Base-by-base conservation (phyloP, 2,888 invertebrate species). In the Acanthoscelides obtectus region DNA sequence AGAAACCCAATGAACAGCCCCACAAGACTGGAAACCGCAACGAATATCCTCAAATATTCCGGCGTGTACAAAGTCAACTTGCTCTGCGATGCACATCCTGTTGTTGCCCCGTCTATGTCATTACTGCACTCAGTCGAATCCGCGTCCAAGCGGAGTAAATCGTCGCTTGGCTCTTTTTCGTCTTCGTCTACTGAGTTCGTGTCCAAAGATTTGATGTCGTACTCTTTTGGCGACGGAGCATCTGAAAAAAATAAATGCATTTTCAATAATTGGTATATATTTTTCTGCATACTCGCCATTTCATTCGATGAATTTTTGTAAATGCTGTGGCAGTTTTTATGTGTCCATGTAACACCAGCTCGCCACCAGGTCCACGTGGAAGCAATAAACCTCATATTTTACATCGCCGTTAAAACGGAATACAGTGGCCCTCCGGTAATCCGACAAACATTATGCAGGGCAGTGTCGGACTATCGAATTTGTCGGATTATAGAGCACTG, bases 1-100 rank as follows among this genome's bases (percentile, higher is more conserved):
- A 94, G 90, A 84, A 96, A 95, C 72, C 95, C 95, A 74, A 94
- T 89, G 83, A 94, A 90, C 75, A 95, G 88, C 19, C 94, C 94
- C 70, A 93, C 91, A 73, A 95, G 88, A 81, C 94, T 93, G 68
- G 94, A 92, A 21, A 77, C 77, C 17, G 93, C 92, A 70, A 95
- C 91, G 8, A 94, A 93, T 67, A 94, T 92, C 71, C 94, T 91
- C 75, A 95, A 86, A 0, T 94, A 94, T 81, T 94, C 93, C 1
- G 94, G 93, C 67, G 93, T 92, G 85, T 94, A 94, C 74, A 93
- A 92, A 75, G 92, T 90, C 27, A 91, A 87, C 68, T 87, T 88
- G 80, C 88, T 89, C 73, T 82, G 82, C 19, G 83, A 81, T 12
- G 84, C 82, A 76, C 84, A 85, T 20, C 83, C 82, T 45, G 79